Conservation (phyloP, 2,797 vertebrate genomes). For the Brotula barbata region DNA sequence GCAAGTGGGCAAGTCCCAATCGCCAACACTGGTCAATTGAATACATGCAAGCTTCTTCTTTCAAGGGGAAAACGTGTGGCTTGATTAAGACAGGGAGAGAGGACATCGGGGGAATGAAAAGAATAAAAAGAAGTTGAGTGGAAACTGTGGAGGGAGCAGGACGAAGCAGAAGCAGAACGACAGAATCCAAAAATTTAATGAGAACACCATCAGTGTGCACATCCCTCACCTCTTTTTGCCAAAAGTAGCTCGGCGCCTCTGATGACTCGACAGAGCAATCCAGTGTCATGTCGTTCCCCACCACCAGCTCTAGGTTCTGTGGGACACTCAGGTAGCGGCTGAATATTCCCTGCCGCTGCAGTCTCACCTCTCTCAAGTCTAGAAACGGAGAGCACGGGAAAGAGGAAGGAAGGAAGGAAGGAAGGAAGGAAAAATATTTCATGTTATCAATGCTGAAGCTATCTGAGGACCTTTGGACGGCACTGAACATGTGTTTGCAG, state of each 20-base stretch:
- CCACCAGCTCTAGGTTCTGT: conserved; percentile 64
- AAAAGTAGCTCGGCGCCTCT: conserved; percentile 70
- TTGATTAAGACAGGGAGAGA: conserved; percentile 33
- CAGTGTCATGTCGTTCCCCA: conserved; percentile 73
- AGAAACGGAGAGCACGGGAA: not conserved
- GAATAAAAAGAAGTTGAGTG: conserved; percentile 40
- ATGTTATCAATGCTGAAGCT: not conserved
- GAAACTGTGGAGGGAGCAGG: not conserved
- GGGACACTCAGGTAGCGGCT: conserved; percentile 59
- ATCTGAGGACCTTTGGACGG: conserved; percentile 10
- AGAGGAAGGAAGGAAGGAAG: conserved; percentile 18
- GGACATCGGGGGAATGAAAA: conserved; percentile 33
- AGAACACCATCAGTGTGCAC: conserved; percentile 15
- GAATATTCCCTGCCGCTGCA: conserved; percentile 59
- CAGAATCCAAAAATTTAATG: conserved; percentile 41
- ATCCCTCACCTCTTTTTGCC: conserved; percentile 78
- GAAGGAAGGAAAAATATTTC: conserved; percentile 37
- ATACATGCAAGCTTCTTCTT: conserved; percentile 54
- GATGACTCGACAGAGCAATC: conserved; percentile 75
- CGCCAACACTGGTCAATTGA: conserved; percentile 64
- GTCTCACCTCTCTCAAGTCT: conserved; percentile 71
- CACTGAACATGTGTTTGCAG: conserved; percentile 30
- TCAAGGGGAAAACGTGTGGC: conserved; percentile 37
- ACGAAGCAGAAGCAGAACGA: conserved; percentile 21
- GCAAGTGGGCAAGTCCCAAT: conserved; percentile 64